Percentiles rank a stretch among this genome's conserved stretches.
phyloP scores from a whole-genome alignment of 2,888 invertebrate species.

The Ochropleura leucogaster region DNA sequence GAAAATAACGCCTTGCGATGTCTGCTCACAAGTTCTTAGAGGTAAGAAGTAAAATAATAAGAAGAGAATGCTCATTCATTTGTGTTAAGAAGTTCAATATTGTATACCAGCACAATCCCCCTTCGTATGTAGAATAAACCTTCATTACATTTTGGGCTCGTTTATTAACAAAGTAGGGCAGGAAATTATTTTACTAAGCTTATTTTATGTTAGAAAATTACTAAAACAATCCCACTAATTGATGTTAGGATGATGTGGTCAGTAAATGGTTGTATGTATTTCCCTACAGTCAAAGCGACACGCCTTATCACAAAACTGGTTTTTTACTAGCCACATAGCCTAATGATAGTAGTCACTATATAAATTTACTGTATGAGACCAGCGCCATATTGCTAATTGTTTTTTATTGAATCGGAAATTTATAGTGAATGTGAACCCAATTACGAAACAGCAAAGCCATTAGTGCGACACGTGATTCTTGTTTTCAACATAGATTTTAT shows the following conservation, averaged over 20 bases:
- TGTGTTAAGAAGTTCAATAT: background rate
- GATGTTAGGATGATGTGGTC: conserved; percentile 25
- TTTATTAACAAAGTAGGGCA: conserved; percentile 18
- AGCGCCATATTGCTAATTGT: conserved; percentile 34
- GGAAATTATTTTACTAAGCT: conserved; percentile 5
- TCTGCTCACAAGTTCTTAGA: conserved; percentile 97
- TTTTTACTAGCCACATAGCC: conserved; percentile 11
- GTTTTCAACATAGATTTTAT: conserved; percentile 21
- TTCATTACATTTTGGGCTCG: conserved; percentile 6
- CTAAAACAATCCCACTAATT: conserved; percentile 47
- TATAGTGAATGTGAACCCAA: conserved; percentile 18
- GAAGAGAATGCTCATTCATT: background rate
- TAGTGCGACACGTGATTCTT: conserved; percentile 48
- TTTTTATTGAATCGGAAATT: conserved; percentile 29
- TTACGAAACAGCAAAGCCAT: conserved; percentile 44
- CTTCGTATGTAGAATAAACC: background rate
- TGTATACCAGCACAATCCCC: background rate
- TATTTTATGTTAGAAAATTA: conserved; percentile 29
- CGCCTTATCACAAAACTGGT: conserved; percentile 26
- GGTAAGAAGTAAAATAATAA: conserved; percentile 87
- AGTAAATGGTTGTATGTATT: conserved; percentile 33
- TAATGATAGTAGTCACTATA: background rate
- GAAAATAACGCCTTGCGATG: conserved; percentile 98
- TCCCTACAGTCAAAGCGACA: conserved; percentile 35
- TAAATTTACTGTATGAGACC: conserved; percentile 5